These are phyloP conservation scores for Heliconius nattereri DNA, from an alignment of 1,140 invertebrate genomes.

Conservation along the genomic window DNA sequence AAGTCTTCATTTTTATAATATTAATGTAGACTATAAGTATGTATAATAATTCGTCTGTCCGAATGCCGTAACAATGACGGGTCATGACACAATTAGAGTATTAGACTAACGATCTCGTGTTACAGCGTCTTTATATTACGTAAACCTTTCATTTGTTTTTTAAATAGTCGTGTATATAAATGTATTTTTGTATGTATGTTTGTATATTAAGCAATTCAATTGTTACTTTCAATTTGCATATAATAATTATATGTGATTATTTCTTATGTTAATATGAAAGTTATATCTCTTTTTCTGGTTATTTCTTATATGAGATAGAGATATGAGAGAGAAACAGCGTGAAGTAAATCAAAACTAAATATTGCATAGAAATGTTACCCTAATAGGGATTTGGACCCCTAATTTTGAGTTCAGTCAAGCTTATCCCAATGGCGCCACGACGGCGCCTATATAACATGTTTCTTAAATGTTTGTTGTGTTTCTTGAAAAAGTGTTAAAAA, in stretches of 20 bases:
- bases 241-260: not conserved
- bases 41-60: not conserved
- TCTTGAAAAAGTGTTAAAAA: not conserved
- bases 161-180: not conserved
- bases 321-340: too few species aligned
- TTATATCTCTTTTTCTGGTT: too few species aligned
- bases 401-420: not conserved
- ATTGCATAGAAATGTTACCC: not conserved
- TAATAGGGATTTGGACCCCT: not conserved
- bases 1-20: too few species aligned
- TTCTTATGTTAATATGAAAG: not conserved
- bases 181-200: not conserved
- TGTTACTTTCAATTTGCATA: not conserved
- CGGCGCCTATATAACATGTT: not conserved
- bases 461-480: not conserved
- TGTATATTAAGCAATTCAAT: not conserved
- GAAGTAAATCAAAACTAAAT: too few species aligned
- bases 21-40: too few species aligned
- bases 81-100: slow-evolving; percentile 7
- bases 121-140: not conserved
- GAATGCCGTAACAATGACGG: not conserved
- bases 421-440: not conserved
- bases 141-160: not conserved
- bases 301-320: too few species aligned
- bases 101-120: slow-evolving; percentile 10